Evolutionary conservation across 1,140 invertebrate species (phyloP), one percentile per base, ranked within the genome.

Genomic region (Atta cephalotes): DNA sequence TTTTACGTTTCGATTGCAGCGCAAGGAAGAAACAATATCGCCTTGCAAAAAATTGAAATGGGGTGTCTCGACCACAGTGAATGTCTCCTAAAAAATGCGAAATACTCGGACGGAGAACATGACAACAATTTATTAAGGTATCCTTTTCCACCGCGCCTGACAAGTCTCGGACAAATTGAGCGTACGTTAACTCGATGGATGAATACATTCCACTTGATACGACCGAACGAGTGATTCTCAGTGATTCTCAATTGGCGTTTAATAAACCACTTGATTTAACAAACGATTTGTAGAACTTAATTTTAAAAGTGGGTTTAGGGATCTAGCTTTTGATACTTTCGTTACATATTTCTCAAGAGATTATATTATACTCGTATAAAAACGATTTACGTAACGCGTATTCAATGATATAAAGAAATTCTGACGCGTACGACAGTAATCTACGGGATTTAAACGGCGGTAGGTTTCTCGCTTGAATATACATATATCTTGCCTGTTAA

Each of bases 121-220:
- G 89, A 87, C 87, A 87, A 90, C 89, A 91, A 91, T 91, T 91
- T 90, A 91, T 91, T 91, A 90, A 91, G 90, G 89, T 89, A 90
- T 90, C 89, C 89, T 89, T 90, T 90, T 90, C 84, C 87, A 87
- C 14, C 79, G 63, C 51, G 80, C 45, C 76, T 91, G 90, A 91
- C 90, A 90, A 87, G 87, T 81, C 79, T 39, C 85, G 79, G 90
- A 91, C 90, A 91, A 91, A 91, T 91, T 91, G 90, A 91, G 70
- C 80, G 87, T 90, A 89, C 80, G 90, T 91, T 91, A 90, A 90
- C 90, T 88, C 90, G 89, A 91, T 90, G 89, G 63, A 91, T 91
- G 89, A 91, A 91, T 91, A 91, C 89, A 90, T 90, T 90, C 72
- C 77, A 49, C 62, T 87, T 86, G 87, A 91, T 88, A 79, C 79